Percentiles rank a stretch among this genome's conserved stretches.
Evolutionary conservation across 1,140 invertebrate species (phyloP).

Genomic region (Drosophila parabipectinata): DNA sequence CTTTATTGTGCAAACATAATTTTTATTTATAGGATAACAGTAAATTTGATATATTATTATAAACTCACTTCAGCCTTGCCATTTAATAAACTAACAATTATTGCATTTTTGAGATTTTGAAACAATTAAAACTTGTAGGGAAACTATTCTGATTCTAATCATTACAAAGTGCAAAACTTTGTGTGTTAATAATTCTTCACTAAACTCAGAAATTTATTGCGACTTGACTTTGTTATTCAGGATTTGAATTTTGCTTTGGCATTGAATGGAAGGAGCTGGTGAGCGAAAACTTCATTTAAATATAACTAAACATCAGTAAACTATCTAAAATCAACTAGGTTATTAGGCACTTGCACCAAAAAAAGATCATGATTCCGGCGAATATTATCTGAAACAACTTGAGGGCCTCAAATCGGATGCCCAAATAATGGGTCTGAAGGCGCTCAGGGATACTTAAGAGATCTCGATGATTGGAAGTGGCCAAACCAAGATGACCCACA

Average conservation of each 20-base stretch:
- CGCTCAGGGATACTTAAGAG: not conserved
- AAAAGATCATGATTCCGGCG: not conserved
- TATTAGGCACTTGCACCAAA: not conserved
- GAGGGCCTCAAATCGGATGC: not conserved
- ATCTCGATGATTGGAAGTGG: not conserved
- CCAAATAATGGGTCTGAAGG: not conserved
- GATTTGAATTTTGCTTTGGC: not conserved
- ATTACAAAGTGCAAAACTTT: not conserved
- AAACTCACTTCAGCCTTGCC: not conserved
- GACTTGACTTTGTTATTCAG: not conserved
- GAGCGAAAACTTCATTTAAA: no score
- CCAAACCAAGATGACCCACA: no score
- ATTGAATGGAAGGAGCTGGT: not conserved
- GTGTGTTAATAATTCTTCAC: not conserved
- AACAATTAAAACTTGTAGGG: no score
- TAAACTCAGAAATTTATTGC: conserved; percentile 17
- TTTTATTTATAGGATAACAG: not conserved
- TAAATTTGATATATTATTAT: not conserved
- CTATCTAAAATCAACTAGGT: not conserved
- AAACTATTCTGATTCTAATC: not conserved
- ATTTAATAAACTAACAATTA: no score
- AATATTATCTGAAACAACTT: conserved; percentile 12
- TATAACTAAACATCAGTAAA: not conserved
- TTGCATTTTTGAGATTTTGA: no score
- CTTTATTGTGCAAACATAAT: not conserved